These are phyloP conservation scores for Aphidius colemani DNA, from an alignment of 2,888 invertebrate species.

Conservation along the genomic window DNA sequence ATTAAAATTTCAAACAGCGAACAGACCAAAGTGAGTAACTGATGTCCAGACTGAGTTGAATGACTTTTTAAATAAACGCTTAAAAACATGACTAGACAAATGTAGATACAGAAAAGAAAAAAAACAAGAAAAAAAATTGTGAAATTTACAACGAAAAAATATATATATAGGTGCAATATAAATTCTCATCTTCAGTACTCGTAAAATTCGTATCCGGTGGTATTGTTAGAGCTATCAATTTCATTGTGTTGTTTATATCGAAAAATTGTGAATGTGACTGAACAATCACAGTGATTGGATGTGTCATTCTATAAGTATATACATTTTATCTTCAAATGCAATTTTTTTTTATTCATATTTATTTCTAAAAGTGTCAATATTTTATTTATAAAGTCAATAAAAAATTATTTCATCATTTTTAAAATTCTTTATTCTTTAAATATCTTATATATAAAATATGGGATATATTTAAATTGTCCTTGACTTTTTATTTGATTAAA, in stretches of 20 bases:
- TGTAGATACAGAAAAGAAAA: too few species aligned
- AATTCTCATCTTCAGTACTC: conserved; percentile 17
- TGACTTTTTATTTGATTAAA: too few species aligned
- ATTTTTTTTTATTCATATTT: too few species aligned
- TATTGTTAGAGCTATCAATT: conserved; percentile 13
- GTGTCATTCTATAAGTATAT: not conserved
- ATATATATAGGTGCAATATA: conserved; percentile 1
- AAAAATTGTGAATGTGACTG: not conserved
- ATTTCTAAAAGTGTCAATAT: too few species aligned
- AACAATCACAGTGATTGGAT: not conserved
- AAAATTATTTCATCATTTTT: too few species aligned
- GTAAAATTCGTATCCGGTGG: conserved; percentile 17
- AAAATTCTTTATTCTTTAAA: too few species aligned
- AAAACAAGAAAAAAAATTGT: not conserved
- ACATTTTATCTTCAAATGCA: too few species aligned
- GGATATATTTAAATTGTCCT: too few species aligned
- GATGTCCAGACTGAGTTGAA: conserved; percentile 8
- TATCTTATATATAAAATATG: too few species aligned
- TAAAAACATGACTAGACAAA: not conserved
- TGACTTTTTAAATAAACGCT: conserved; percentile 16
- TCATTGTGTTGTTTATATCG: not conserved
- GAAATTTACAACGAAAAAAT: conserved; percentile 11
- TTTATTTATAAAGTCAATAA: too few species aligned
- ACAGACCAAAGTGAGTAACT: conserved; percentile 6
- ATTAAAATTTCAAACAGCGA: not conserved